phyloP scores from a whole-genome alignment of 2,797 vertebrate genomes.

The Vultur gryphus region DNA sequence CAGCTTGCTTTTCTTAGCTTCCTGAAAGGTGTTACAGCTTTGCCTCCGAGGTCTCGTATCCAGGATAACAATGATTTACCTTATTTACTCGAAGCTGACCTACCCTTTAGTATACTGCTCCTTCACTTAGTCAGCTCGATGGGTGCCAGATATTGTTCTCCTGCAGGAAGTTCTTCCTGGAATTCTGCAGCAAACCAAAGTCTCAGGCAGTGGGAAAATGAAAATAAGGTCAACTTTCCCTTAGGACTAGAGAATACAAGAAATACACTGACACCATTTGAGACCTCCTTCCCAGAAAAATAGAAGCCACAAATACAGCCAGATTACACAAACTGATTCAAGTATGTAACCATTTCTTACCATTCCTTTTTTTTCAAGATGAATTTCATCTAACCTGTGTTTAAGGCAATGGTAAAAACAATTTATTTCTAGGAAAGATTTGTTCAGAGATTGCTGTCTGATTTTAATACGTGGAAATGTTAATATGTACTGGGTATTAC shows the following conservation, averaged over 20 bases:
- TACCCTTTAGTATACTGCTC: constrained; percentile 64
- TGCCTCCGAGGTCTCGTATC: constrained; percentile 64
- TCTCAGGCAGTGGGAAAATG: constrained; percentile 68
- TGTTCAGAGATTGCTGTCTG: not conserved
- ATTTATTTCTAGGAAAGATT: not conserved
- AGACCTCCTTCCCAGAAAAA: constrained; percentile 65
- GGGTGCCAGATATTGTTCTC: constrained; percentile 72
- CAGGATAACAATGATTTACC: constrained; percentile 63
- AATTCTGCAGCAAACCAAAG: constrained; percentile 68
- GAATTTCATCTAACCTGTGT: not conserved
- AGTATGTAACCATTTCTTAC: constrained; percentile 24
- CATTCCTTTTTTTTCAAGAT: not conserved
- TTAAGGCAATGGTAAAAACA: not conserved
- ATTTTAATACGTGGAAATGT: not conserved
- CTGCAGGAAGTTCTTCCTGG: constrained; percentile 74
- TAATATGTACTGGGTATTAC: not conserved
- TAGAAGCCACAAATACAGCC: constrained; percentile 49
- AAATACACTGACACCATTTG: constrained; percentile 53
- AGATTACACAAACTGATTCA: constrained; percentile 39
- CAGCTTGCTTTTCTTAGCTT: constrained; percentile 49
- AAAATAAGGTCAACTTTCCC: constrained; percentile 74
- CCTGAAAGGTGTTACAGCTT: constrained; percentile 67
- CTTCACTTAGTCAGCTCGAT: constrained; percentile 66
- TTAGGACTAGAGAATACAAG: constrained; percentile 60
- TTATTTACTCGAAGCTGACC: constrained; percentile 66